These are phyloP conservation scores for Periophthalmus magnuspinnatus DNA, from an alignment of 2,797 vertebrate species.

Conservation along the genomic window DNA sequence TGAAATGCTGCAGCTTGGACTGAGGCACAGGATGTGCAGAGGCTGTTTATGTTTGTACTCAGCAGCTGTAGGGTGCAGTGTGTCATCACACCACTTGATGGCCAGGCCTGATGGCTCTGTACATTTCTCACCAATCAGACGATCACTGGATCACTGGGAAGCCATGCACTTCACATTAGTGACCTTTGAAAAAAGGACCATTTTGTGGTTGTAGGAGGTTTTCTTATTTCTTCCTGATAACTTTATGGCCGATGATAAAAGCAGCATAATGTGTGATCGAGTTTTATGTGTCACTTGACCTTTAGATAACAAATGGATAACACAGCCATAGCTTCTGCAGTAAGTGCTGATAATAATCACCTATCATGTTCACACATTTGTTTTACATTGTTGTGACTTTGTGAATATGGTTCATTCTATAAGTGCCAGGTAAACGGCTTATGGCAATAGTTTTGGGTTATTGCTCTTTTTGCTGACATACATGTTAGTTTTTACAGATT, in stretches of 20 bases:
- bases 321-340: neutral
- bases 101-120: constrained; percentile 30
- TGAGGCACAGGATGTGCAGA: constrained; percentile 19
- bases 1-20: constrained; percentile 38
- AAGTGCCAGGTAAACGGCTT: neutral
- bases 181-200: constrained; percentile 13
- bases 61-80: constrained; percentile 47
- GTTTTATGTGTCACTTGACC: constrained; percentile 17
- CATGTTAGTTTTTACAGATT: neutral
- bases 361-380: constrained; percentile 5
- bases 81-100: constrained; percentile 25
- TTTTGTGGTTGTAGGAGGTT: constrained; percentile 23
- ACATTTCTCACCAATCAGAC: constrained; percentile 27
- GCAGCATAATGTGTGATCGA: neutral
- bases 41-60: constrained; percentile 47
- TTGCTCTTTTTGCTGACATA: neutral
- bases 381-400: constrained; percentile 12
- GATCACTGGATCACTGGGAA: constrained; percentile 29
- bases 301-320: constrained; percentile 19
- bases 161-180: constrained; percentile 46
- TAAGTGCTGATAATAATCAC: constrained; percentile 18
- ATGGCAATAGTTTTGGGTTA: neutral
- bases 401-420: neutral
- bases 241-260: constrained; percentile 11
- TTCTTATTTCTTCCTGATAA: constrained; percentile 15